phyloP scores from a whole-genome alignment of 2,113 vertebrate species.

The Lontra canadensis region DNA sequence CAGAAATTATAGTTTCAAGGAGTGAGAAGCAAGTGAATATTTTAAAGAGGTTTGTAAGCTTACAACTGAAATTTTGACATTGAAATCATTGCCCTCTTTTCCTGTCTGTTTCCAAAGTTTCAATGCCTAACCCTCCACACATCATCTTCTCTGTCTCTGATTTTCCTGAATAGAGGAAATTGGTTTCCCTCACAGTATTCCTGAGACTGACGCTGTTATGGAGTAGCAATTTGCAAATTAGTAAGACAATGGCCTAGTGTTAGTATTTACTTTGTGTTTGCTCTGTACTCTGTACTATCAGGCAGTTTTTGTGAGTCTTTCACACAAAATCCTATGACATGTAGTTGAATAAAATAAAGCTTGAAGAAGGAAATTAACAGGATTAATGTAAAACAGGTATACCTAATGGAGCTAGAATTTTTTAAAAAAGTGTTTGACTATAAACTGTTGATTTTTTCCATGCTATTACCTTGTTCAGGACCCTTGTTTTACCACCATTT shows the following conservation, averaged over 20 bases:
- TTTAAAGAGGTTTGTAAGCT: neutral
- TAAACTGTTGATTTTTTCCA: neutral
- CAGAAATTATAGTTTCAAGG: neutral
- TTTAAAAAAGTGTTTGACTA: neutral
- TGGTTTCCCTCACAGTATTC: neutral
- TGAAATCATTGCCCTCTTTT: neutral
- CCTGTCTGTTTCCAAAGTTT: neutral
- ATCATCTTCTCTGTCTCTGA: neutral
- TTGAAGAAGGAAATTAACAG: constrained; percentile 6
- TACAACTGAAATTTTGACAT: neutral
- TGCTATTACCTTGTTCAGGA: neutral
- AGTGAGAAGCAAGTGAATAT: neutral
- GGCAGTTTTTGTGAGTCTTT: neutral
- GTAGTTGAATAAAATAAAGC: neutral
- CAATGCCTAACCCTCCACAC: neutral
- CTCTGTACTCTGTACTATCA: neutral
- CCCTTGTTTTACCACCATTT: neutral
- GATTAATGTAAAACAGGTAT: neutral
- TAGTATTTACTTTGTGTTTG: neutral
- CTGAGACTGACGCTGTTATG: neutral
- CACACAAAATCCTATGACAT: neutral
- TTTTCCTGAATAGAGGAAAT: neutral
- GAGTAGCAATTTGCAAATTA: neutral
- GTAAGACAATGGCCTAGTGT: neutral
- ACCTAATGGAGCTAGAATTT: neutral